Evolutionary conservation across 2,888 invertebrate species (phyloP).

Genomic region (Sphaeridia pumilis): DNA sequence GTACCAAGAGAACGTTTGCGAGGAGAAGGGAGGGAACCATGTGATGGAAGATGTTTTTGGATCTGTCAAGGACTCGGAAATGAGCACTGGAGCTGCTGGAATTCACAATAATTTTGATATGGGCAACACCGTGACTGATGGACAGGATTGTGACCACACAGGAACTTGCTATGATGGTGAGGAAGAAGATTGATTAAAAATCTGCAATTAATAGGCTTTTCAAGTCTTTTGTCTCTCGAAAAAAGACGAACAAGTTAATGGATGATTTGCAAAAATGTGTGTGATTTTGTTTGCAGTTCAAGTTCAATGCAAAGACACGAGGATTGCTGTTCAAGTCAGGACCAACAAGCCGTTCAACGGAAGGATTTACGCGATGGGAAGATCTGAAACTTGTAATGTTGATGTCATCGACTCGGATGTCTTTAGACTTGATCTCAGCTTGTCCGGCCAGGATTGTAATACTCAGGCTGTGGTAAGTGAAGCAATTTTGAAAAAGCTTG

Average conservation of each 20-base stretch:
- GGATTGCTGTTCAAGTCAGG: slow-evolving; percentile 81
- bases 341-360: slow-evolving; percentile 92
- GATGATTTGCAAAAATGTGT: no score
- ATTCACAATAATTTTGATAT: slow-evolving; percentile 19
- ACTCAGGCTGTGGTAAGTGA: slow-evolving; percentile 80
- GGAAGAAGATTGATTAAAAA: slow-evolving; percentile 23
- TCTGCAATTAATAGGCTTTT: background rate
- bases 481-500: no score
- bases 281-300: no score
- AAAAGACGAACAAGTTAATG: background rate
- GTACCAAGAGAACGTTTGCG: slow-evolving; percentile 82
- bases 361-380: slow-evolving; percentile 81
- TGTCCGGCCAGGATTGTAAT: slow-evolving; percentile 89
- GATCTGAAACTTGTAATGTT: slow-evolving; percentile 89
- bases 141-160: slow-evolving; percentile 69
- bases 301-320: slow-evolving; percentile 86
- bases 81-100: slow-evolving; percentile 13
- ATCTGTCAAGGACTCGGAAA: slow-evolving; percentile 9
- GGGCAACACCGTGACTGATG: slow-evolving; percentile 23
- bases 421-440: slow-evolving; percentile 80
- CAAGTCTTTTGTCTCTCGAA: background rate
- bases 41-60: slow-evolving; percentile 17
- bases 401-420: slow-evolving; percentile 85
- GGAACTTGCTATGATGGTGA: slow-evolving; percentile 91
- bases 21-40: slow-evolving; percentile 52